Evolutionary conservation across 2,113 vertebrate genomes (phyloP), one percentile per base, ranked within the genome.

Genomic region (Zosterops borbonicus): DNA sequence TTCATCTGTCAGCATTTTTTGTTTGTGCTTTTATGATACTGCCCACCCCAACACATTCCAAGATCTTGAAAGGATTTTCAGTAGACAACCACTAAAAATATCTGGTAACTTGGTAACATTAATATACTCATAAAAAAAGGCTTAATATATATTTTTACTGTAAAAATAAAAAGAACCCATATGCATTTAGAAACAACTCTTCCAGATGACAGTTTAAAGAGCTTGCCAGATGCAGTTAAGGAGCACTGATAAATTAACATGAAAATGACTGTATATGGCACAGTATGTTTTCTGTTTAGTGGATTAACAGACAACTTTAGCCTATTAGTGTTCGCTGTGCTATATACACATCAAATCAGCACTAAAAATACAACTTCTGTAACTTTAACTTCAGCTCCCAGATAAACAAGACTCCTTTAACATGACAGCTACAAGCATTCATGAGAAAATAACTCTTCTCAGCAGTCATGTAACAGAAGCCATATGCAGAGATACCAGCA

Each of bases 361-460:
- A 68, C 62, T 87, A 89, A 81, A 85, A 82, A 58, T 47, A 92
- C 33, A 81, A 58, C 49, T 89, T 79, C 71, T 73, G 39, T 60
- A 75, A 77, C 91, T 75, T 46, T 75, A 91, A 83, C 49, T 83
- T 80, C 37, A 87, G 12, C 49, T 86, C 29, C 24, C 46, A 74
- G 39, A 94, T 71, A 96, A 90, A 83, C 74, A 96, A 47, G 60
- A 13, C 78, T 86, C 63, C 82, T 90, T 80, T 86, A 94, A 94
- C 25, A 44, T 58, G 78, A 87, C 47, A 64, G 68, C 78, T 65
- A 84, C 46, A 41, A 47, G 53, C 49, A 73, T 55, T 94, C 69
- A 84, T 8, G 5, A 84, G 68, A 94, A 94, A 95, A 55, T 50
- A 90, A 74, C 20, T 58, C 47, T 74, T 69, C 68, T 35, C 58